Conservation (phyloP, 2,797 vertebrate species). For the Tapera naevia region DNA sequence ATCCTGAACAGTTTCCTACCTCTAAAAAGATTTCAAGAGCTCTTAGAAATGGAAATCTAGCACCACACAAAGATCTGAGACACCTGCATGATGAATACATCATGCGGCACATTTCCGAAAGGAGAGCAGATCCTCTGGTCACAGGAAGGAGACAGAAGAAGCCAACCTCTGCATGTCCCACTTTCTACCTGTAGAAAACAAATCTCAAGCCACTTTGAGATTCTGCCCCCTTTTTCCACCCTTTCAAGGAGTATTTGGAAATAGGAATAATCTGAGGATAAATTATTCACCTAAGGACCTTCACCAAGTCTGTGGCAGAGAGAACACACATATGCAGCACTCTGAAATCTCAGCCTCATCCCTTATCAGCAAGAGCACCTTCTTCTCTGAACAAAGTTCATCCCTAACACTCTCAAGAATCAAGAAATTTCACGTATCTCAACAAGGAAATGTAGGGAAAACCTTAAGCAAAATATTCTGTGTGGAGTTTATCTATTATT, state of each 20-base stretch:
- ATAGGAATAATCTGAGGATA: neutral
- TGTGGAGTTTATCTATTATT: neutral
- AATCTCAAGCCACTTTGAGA: neutral
- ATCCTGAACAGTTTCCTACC: neutral
- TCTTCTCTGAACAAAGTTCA: neutral
- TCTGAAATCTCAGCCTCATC: neutral
- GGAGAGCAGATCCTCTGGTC: neutral
- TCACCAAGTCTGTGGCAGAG: neutral
- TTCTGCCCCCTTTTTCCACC: neutral
- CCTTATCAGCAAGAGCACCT: neutral
- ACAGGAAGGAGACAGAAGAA: neutral
- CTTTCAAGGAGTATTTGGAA: neutral
- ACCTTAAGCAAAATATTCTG: neutral
- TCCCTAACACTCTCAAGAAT: neutral
- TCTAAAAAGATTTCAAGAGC: neutral
- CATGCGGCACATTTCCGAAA: neutral
- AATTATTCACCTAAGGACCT: neutral
- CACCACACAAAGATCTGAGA: neutral
- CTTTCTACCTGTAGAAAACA: neutral
- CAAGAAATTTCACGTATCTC: neutral
- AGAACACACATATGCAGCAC: rapidly evolving
- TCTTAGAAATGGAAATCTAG: neutral
- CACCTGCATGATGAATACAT: neutral
- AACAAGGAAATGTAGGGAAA: neutral
- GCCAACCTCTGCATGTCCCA: too few species aligned